Evolutionary conservation across 2,797 vertebrate species (phyloP).

Genomic region (Eleutherodactylus coqui): DNA sequence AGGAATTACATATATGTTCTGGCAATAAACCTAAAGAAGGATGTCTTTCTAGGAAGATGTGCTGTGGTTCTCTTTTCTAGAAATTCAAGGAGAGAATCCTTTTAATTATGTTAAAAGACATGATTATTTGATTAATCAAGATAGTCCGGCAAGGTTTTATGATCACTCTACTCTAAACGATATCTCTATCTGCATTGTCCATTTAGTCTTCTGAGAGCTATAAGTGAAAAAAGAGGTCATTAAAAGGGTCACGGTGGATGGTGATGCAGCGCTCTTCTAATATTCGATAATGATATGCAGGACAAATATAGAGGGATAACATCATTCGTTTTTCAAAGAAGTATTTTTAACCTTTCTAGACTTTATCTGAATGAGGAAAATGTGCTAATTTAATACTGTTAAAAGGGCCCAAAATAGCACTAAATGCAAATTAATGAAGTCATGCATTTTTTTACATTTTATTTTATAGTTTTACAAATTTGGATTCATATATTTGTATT

Average conservation of each 20-base stretch:
- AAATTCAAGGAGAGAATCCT: constrained; percentile 47
- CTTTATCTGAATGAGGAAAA: constrained; percentile 10
- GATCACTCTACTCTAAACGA: constrained; percentile 47
- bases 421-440: background rate
- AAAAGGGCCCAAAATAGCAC: background rate
- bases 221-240: constrained; percentile 44
- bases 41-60: constrained; percentile 42
- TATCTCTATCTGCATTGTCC: constrained; percentile 54
- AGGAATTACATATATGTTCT: constrained; percentile 28
- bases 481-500: background rate
- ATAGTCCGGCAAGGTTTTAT: constrained; percentile 54
- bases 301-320: constrained; percentile 28
- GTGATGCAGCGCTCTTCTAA: constrained; percentile 13
- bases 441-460: background rate
- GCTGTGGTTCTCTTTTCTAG: constrained; percentile 14
- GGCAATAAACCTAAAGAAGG: constrained; percentile 34
- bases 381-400: background rate
- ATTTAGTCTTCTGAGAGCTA: constrained; percentile 48
- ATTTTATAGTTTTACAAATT: background rate
- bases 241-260: constrained; percentile 52
- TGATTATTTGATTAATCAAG: constrained; percentile 56
- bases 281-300: constrained; percentile 38
- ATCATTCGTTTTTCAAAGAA: constrained; percentile 2
- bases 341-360: background rate
- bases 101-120: constrained; percentile 62